Evolutionary conservation across 2,888 invertebrate genomes (phyloP), one percentile per base, ranked within the genome.

Genomic region (Hypselothyrea guttata): DNA sequence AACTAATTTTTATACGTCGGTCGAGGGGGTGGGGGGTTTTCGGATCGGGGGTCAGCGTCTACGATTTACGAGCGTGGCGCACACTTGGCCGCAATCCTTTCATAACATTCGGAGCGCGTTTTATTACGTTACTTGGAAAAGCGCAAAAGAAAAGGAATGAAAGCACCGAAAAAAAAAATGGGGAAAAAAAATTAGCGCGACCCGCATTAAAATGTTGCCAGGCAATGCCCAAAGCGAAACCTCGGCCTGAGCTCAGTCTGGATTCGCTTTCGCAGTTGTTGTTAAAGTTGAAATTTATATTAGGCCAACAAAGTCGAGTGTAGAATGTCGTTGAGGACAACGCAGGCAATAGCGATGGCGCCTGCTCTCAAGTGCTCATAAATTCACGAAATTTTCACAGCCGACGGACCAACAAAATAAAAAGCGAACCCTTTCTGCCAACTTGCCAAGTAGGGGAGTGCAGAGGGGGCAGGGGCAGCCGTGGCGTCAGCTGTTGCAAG

Each of bases 341-440:
- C 72, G 59, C 56, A 48, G 57, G 74, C 77, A 31, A 33, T 51
- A 33, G 12, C 53, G 56, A 64, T 77, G 75, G 78, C 78, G 83
- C 75, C 84, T 84, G 84, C 82, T 78, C 67, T 82, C 82, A 85
- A 86, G 87, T 84, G 86, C 78, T 74, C 82, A 87, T 87, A 87
- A 87, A 87, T 87, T 85, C 71, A 78, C 84, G 82, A 82, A 81
- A 81, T 70, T 81, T 82, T 82, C 82, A 82, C 84, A 82, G 82
- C 84, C 81, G 71, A 71, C 77, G 64, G 64, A 75, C 75, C 66
- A 63, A 71, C 75, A 62, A 81, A 74, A 81, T 66, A 57, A 84
- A 76, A 75, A 57, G 48, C 53, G 45, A 72, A 71, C 71, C 69
- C 69, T 69, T 69, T n/a, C n/a, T n/a, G n/a, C n/a, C 59, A 71